These are phyloP conservation scores for Bostrychus sinensis DNA, from an alignment of 2,113 vertebrate genomes.

Conservation along the genomic window DNA sequence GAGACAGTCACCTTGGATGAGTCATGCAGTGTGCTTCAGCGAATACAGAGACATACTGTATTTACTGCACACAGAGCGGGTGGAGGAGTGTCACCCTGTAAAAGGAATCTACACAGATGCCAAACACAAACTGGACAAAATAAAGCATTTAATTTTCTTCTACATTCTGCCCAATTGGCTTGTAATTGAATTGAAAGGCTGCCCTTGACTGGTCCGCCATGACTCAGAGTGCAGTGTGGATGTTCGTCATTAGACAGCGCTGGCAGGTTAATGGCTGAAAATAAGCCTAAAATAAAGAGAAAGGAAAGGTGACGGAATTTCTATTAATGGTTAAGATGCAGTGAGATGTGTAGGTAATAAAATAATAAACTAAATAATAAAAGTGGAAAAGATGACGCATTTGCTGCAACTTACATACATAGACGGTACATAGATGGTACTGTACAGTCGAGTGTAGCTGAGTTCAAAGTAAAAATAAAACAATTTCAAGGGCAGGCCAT, in stretches of 20 bases:
- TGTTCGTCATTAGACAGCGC: conserved; percentile 17
- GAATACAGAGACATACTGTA: conserved; percentile 21
- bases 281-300: neutral
- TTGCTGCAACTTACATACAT: neutral
- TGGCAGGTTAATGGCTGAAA: conserved; percentile 5
- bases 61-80: conserved; percentile 13
- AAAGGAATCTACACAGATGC: conserved; percentile 26
- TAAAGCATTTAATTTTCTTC: conserved; percentile 46
- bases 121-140: conserved; percentile 33
- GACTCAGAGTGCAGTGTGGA: conserved; percentile 19
- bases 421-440: no score
- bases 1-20: conserved; percentile 57
- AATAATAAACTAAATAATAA: neutral
- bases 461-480: no score
- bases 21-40: conserved; percentile 48
- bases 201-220: conserved; percentile 44
- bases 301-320: conserved; percentile 3
- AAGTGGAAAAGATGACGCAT: conserved; percentile 8
- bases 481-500: no score
- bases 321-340: neutral
- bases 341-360: neutral
- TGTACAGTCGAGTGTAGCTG: no score
- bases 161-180: conserved; percentile 15
- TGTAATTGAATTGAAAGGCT: conserved; percentile 56
- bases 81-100: conserved; percentile 28